Evolutionary conservation across 1,140 invertebrate species (phyloP), one percentile per base, ranked within the genome.

Genomic region (Luehdorfia chinensis): DNA sequence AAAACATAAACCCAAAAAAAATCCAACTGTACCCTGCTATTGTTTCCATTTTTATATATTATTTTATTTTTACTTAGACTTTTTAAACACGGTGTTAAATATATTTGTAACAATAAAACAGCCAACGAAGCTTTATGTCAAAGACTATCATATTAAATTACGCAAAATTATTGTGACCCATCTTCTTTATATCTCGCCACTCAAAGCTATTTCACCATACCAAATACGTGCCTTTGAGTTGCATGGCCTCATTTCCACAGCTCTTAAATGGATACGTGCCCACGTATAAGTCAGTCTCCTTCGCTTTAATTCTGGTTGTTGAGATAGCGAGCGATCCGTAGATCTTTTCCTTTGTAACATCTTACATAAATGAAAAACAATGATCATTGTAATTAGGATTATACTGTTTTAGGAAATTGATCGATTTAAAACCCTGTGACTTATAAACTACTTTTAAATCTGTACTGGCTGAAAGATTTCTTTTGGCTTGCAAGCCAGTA

Each of bases 301-400:
- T 37, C 18, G 18, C 34, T 21, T 37, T 37, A 37, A 37, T 37
- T 37, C 34, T 37, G 18, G 11, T 16, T 37, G 34, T 37, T 16
- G 21, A 19, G 34, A 37, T 37, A 37, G 34, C 34, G n/a, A 16
- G 34, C 34, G 15, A 37, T 34, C 13, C 36, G 2, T 44, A 50
- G 46, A 50, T 60, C 59, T 61, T 65, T 44, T 34, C 14, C 41
- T 52, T 25, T 50, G 41, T 47, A 16, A 23, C 45, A 47, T 43
- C 27, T 30, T 47, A 60, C 50, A 60, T 60, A 50, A 61, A 60
- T 55, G 51, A 55, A 52, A 37, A 53, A 47, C 47, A 55, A 54
- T 54, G 57, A 54, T 55, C 54, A 57, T 58, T 61, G 58, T 55
- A 39, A 52, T 49, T 43, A 34, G 50, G 49, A 61, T 55, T 21